Conservation (phyloP, 2,113 vertebrate species). For the Miniopterus natalensis region DNA sequence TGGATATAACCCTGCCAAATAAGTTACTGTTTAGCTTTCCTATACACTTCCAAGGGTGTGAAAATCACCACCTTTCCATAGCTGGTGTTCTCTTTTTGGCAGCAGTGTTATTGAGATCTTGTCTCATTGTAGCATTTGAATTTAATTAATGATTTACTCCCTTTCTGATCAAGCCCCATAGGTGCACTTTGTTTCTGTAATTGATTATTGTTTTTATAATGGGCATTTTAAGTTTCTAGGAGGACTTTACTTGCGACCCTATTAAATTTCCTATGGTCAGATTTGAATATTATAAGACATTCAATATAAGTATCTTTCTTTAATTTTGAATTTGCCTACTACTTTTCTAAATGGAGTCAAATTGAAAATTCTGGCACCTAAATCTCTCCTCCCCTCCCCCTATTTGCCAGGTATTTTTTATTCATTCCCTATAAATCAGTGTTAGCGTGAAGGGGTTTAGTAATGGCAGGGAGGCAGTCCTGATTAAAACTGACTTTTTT, state of each 20-base stretch:
- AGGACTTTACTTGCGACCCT: neutral
- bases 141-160: neutral
- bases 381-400: neutral
- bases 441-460: neutral
- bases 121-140: neutral
- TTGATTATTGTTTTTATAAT: constrained; percentile 33
- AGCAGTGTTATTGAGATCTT: neutral
- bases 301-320: constrained; percentile 18
- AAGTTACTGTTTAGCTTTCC: neutral
- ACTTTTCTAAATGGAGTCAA: neutral
- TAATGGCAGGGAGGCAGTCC: neutral
- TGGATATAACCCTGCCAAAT: neutral
- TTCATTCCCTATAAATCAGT: neutral
- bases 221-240: neutral
- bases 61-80: neutral
- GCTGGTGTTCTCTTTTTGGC: neutral
- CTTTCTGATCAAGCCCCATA: neutral
- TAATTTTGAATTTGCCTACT: neutral
- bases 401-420: neutral
- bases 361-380: neutral
- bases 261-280: neutral
- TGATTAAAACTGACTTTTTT: constrained; percentile 43
- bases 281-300: constrained; percentile 23
- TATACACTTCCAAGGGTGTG: neutral
- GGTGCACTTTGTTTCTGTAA: neutral